Evolutionary conservation across 2,797 vertebrate genomes (phyloP).

Genomic region (Allochrocebus solatus): DNA sequence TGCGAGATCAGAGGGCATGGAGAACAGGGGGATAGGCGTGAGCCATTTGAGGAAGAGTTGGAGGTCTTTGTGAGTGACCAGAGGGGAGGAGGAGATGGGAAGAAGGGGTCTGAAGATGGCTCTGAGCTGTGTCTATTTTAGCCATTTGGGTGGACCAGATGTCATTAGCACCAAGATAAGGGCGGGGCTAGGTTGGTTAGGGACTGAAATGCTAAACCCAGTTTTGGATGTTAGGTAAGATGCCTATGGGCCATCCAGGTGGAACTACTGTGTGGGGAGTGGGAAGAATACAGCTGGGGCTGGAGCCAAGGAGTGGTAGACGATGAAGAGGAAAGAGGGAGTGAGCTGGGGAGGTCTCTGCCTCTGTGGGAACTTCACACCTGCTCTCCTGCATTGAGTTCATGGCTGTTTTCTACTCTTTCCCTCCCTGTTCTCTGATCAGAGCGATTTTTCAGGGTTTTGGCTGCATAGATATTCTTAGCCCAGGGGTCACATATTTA

Average conservation of each 20-base stretch:
- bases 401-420: not conserved
- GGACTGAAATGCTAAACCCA: not conserved
- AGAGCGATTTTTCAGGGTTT: not conserved
- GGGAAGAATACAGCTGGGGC: not conserved
- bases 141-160: not conserved
- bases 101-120: not conserved
- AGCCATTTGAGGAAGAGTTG: not conserved
- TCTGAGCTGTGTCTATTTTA: not conserved
- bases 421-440: not conserved
- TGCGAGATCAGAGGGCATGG: not conserved
- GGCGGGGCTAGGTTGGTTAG: not conserved
- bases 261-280: not conserved
- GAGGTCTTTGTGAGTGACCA: not conserved
- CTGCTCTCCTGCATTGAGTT: not conserved
- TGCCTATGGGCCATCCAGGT: not conserved
- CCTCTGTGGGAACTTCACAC: too few relatives aligned
- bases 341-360: accelerated
- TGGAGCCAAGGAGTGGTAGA: not conserved
- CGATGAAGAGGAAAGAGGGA: not conserved
- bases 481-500: not conserved
- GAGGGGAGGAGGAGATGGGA: not conserved
- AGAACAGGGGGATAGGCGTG: not conserved
- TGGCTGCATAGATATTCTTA: not conserved
- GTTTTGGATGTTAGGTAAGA: not conserved
- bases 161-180: not conserved